Conservation (phyloP, 2,113 vertebrate species). For the Pollimyrus isidori region DNA sequence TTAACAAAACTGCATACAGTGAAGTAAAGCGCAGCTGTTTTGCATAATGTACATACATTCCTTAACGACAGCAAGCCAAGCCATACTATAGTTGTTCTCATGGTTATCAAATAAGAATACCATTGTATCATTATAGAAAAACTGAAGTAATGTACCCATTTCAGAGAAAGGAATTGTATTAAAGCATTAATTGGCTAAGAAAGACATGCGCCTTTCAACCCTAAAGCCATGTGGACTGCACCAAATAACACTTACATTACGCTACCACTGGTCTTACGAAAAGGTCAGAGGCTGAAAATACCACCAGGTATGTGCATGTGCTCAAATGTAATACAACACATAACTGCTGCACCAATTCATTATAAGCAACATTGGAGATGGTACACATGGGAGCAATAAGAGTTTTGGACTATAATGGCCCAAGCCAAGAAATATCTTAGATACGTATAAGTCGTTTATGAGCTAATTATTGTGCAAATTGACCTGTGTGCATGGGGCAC, state of each 20-base stretch:
- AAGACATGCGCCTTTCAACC: neutral
- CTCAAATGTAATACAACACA: neutral
- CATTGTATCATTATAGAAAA: neutral
- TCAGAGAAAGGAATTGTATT: neutral
- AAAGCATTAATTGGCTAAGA: neutral
- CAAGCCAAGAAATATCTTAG: neutral
- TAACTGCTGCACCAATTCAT: neutral
- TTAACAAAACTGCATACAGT: slow-evolving; percentile 10
- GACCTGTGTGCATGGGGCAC: neutral
- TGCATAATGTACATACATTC: slow-evolving; percentile 16
- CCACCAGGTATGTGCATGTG: neutral
- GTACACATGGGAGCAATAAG: neutral
- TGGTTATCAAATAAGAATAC: neutral
- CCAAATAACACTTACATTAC: neutral
- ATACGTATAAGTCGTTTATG: neutral
- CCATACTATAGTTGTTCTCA: neutral
- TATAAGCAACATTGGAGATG: neutral
- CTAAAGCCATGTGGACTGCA: neutral
- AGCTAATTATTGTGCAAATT: neutral
- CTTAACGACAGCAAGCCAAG: neutral
- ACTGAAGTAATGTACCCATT: neutral
- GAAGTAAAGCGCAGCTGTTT: neutral
- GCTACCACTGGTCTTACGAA: neutral
- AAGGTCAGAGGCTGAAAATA: neutral
- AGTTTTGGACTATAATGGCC: neutral